Conservation (phyloP, 1,140 invertebrate species). For the Luehdorfia chinensis region DNA sequence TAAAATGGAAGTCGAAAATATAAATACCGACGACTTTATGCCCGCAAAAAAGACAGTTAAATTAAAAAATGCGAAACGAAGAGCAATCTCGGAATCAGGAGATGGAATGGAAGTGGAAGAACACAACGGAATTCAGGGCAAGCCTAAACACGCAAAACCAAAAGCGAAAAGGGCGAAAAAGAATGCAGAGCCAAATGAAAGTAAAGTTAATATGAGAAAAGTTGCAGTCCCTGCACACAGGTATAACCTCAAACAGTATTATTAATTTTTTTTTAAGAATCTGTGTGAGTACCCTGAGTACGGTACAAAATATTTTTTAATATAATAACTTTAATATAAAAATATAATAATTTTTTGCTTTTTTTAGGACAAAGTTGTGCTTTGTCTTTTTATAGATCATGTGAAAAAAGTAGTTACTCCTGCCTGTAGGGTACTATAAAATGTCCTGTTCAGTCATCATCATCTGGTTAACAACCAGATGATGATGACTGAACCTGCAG, state of each 20-base stretch:
- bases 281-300: too few relatives aligned
- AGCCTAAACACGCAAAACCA: conserved; percentile 60
- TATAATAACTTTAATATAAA: too few relatives aligned
- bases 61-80: conserved; percentile 75
- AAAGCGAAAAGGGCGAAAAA: conserved; percentile 77
- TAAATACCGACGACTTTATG: conserved; percentile 78
- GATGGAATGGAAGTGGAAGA: conserved; percentile 81
- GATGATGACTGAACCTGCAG: too few relatives aligned
- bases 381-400: too few relatives aligned
- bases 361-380: too few relatives aligned
- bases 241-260: conserved; percentile 59
- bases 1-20: conserved; percentile 73
- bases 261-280: too few relatives aligned
- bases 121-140: conserved; percentile 81
- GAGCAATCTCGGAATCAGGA: conserved; percentile 65
- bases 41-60: conserved; percentile 72
- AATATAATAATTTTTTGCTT: too few relatives aligned
- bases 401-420: too few relatives aligned
- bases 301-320: too few relatives aligned
- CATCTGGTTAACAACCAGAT: too few relatives aligned
- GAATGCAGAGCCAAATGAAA: conserved; percentile 76
- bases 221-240: conserved; percentile 80
- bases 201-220: conserved; percentile 80
- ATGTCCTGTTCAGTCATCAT: too few relatives aligned
- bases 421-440: too few relatives aligned